Conservation (phyloP, 2,888 invertebrate genomes). For the Philaethria dido region DNA sequence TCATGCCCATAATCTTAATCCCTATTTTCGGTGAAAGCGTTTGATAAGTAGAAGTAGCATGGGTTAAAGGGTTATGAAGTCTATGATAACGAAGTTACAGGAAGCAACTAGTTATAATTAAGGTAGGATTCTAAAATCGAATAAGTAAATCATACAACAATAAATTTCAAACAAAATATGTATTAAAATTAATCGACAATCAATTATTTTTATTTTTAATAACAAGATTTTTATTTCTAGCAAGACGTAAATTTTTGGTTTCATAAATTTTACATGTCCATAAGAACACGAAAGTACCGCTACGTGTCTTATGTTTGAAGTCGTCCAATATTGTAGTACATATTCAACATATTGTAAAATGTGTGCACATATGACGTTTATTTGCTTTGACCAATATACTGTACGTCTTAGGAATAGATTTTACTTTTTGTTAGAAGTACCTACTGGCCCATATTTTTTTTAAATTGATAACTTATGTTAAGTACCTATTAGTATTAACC, state of each 20-base stretch:
- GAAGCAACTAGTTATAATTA: no score
- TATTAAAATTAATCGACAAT: no score
- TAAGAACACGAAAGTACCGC: constrained; percentile 48
- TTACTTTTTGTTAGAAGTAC: background rate
- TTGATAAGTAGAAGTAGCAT: no score
- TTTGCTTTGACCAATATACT: constrained; percentile 21
- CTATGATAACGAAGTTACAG: no score
- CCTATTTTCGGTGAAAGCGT: no score
- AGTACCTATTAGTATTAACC: background rate
- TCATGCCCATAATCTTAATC: no score
- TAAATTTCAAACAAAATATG: no score
- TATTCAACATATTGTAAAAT: constrained; percentile 24
- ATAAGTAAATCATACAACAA: no score
- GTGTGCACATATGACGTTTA: constrained; percentile 22
- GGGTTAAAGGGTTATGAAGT: no score
- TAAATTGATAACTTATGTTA: background rate
- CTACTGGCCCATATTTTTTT: background rate
- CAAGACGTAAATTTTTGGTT: constrained; percentile 34
- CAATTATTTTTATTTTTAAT: no score
- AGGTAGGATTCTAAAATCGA: no score
- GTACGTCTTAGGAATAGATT: constrained; percentile 10
- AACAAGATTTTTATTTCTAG: no score
- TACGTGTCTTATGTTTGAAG: constrained; percentile 32
- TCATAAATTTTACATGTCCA: constrained; percentile 51
- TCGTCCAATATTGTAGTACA: constrained; percentile 22